Conservation (phyloP, 1,140 invertebrate genomes). For the Drosophila pectinifera region DNA sequence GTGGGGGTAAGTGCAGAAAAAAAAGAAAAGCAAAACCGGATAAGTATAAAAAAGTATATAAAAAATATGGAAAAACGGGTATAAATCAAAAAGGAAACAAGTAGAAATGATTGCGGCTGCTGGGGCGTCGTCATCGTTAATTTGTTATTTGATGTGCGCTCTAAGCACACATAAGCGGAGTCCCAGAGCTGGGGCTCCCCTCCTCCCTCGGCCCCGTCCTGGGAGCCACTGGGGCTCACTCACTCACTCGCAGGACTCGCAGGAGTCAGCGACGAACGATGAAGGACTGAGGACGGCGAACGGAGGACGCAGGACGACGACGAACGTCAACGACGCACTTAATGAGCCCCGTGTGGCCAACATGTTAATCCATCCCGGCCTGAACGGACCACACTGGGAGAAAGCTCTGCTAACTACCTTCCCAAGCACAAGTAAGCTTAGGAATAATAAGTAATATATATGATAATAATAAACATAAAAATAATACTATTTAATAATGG, state of each 20-base stretch:
- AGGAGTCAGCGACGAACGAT: slow-evolving; percentile 26
- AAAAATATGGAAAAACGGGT: slow-evolving; percentile 10
- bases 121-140: slow-evolving; percentile 61
- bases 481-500: too few species aligned
- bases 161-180: slow-evolving; percentile 53
- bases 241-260: slow-evolving; percentile 65
- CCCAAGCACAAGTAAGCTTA: too few species aligned
- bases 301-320: slow-evolving; percentile 25
- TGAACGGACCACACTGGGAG: slow-evolving; percentile 26
- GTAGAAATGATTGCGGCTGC: slow-evolving; percentile 52
- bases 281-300: slow-evolving; percentile 8
- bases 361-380: slow-evolving; percentile 73
- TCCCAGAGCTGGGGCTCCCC: slow-evolving; percentile 24
- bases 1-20: neutral
- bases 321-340: slow-evolving; percentile 64
- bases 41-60: slow-evolving; percentile 1
- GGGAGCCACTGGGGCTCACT: slow-evolving; percentile 51
- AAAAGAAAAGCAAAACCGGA: neutral
- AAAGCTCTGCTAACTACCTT: neutral
- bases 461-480: too few species aligned
- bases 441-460: too few species aligned
- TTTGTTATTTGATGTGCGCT: slow-evolving; percentile 72
- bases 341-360: slow-evolving; percentile 77
- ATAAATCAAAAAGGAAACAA: slow-evolving; percentile 51
- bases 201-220: neutral